These are phyloP conservation scores for Hipposideros larvatus DNA, from an alignment of 2,797 vertebrate genomes.

Conservation along the genomic window DNA sequence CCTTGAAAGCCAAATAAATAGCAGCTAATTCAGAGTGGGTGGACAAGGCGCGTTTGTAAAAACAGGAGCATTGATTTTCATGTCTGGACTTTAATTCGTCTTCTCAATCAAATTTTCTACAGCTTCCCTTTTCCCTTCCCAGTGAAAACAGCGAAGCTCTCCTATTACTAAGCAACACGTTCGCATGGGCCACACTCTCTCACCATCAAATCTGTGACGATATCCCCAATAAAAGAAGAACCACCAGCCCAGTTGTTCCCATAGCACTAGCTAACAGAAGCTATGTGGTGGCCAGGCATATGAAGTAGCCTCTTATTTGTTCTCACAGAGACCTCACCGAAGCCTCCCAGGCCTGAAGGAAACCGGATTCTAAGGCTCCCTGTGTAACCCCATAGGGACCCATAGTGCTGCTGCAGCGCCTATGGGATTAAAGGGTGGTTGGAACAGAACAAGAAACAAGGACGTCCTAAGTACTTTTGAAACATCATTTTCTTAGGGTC, in stretches of 20 bases:
- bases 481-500: not conserved
- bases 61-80: not conserved
- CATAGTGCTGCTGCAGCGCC: not conserved
- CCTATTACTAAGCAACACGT: not conserved
- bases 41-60: not conserved
- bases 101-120: not conserved
- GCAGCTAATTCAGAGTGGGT: not conserved
- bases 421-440: not conserved
- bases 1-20: conserved; percentile 27
- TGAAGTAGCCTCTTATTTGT: not conserved
- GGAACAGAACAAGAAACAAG: not conserved
- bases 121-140: not conserved
- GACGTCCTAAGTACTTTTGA: not conserved
- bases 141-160: not conserved
- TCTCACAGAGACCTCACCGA: not conserved
- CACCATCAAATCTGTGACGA: not conserved
- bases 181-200: not conserved
- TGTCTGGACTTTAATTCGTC: not conserved
- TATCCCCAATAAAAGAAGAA: not conserved
- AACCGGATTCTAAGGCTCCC: not conserved
- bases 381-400: not conserved
- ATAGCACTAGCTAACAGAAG: not conserved
- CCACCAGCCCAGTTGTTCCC: not conserved
- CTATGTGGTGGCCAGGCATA: not conserved
- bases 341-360: not conserved